Evolutionary conservation across 2,888 invertebrate genomes (phyloP), one percentile per base, ranked within the genome.

Genomic region (Choreutis nemorana): DNA sequence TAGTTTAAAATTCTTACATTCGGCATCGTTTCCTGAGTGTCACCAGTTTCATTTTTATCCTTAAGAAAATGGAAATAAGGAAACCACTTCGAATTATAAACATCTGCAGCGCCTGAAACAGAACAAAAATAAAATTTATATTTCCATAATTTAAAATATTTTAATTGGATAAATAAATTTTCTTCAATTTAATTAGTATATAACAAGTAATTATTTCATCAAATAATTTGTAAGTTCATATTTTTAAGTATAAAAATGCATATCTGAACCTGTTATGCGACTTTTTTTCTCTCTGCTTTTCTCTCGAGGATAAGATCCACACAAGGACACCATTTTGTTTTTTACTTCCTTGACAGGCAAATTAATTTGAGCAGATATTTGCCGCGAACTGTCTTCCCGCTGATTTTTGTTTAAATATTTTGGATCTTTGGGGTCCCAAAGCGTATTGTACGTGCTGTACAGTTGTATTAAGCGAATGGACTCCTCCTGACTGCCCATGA

Each of bases 371-470:
- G 4, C 26, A 33, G 31, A 36, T 36, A 13, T 30, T 34, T 32
- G 27, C 34, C 33, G 37, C 10, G 40, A 25, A 20, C n/a, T n/a
- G n/a, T 33, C 29, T 30, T 33, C 26, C 15, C 30, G 38, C 27
- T 33, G 27, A 34, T 35, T 33, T 32, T 27, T 39, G 21, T 43
- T 43, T 6, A 34, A 38, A 13, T 44, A 42, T 39, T 42, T 21
- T 26, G 36, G 39, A 42, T 35, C 32, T 35, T 35, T 30, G 34
- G 40, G 36, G 37, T 41, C 35, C 39, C 38, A 44, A 34, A 44
- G 37, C 31, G 26, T 28, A 31, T 28, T 40, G 31, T 37, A 34
- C 35, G 33, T 32, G 27, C 37, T 30, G 28, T 37, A 41, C 26
- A 41, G 34, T 29, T 30, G 33, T 36, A 40, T 37, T 37, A 39